Base-by-base conservation (phyloP, 2,888 invertebrate genomes). In the Silvanus unidentatus region DNA sequence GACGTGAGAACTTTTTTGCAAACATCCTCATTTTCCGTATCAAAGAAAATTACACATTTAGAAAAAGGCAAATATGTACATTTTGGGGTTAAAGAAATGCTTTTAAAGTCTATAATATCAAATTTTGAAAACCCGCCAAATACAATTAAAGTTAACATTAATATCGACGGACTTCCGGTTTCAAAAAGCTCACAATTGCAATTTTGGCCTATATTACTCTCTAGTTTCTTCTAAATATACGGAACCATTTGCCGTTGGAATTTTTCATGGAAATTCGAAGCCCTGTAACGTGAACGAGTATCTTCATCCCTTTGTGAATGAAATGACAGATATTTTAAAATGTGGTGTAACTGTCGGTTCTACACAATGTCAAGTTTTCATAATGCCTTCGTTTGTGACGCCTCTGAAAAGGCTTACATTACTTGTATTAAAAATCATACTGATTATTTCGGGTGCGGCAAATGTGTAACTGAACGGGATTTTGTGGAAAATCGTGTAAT, bases 311-410 rank as follows among this genome's bases (percentile, higher is more conserved):
- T 43, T 46, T 40, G 22, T 43, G 15, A 27, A 43, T 27, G 46
- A 46, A 34, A 36, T 37, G 22, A 12, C 42, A 14, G 15, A 32
- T 15, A 11, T 48, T 11, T 10, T 40, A 43, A 42, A 54, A 8
- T 11, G 12, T 1, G 42, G 35, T 3, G 9, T 2, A 15, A n/a
- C 38, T n/a, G 34, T 11, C 3, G 15, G 8, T 3, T 15, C 3
- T 15, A 37, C 9, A 37, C 5, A 37, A 13, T 37, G 14, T 37
- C 3, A 15, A 6, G 4, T 37, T 37, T n/a, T 16, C 16, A 43
- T 52, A 37, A 48, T 38, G 51, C 47, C 9, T 36, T 54, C 14
- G 45, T 56, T 32, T 62, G 55, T 53, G 59, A 62, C 55, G 52
- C 58, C 4, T 59, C 59, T 12, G 58, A 57, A 5, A 53, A 46